A percentile compares a stretch with the other conserved stretches of the same genome.
phyloP scores from a whole-genome alignment of 1,140 invertebrate genomes.

The Aphelenchoides besseyi region DNA sequence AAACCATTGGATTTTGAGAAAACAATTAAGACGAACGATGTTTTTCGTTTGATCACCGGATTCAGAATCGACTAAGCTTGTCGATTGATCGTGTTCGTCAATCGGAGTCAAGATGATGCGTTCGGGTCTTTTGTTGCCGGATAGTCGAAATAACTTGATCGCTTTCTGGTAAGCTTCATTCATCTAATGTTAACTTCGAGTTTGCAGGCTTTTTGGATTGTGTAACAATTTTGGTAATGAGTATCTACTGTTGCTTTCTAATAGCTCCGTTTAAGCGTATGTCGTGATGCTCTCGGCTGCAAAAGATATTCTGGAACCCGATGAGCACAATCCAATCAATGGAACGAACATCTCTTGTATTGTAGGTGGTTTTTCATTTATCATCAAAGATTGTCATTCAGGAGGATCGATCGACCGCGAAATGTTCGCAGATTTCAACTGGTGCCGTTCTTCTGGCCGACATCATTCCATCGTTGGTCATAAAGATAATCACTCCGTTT shows the following conservation, averaged over 20 bases:
- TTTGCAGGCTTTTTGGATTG: slow-evolving; percentile 34
- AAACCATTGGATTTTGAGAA: too few species aligned
- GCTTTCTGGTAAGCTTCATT: not conserved
- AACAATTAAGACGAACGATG: too few species aligned
- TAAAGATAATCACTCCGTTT: slow-evolving; percentile 47
- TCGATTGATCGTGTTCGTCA: too few species aligned
- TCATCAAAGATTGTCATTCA: slow-evolving; percentile 31
- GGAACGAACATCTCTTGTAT: slow-evolving; percentile 10
- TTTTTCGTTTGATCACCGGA: too few species aligned
- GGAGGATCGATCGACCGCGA: slow-evolving; percentile 20
- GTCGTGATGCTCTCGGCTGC: slow-evolving; percentile 45
- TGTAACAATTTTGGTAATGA: slow-evolving; percentile 40
- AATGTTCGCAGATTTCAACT: slow-evolving; percentile 43
- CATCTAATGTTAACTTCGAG: not conserved
- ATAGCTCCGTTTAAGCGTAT: slow-evolving; percentile 37
- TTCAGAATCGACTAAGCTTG: too few species aligned
- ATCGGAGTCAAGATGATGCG: not conserved
- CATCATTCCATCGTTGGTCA: slow-evolving; percentile 44
- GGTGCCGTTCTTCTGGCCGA: slow-evolving; percentile 50
- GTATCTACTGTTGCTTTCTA: too few species aligned
- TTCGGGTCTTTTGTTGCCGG: not conserved
- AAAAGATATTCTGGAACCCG: slow-evolving; percentile 39
- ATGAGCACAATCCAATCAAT: slow-evolving; percentile 7
- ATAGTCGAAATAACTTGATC: not conserved
- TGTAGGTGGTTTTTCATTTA: slow-evolving; percentile 7